Percentiles rank a stretch among this genome's conserved stretches.
phyloP scores from a whole-genome alignment of 2,113 vertebrate genomes.

The Oncorhynchus clarkii region DNA sequence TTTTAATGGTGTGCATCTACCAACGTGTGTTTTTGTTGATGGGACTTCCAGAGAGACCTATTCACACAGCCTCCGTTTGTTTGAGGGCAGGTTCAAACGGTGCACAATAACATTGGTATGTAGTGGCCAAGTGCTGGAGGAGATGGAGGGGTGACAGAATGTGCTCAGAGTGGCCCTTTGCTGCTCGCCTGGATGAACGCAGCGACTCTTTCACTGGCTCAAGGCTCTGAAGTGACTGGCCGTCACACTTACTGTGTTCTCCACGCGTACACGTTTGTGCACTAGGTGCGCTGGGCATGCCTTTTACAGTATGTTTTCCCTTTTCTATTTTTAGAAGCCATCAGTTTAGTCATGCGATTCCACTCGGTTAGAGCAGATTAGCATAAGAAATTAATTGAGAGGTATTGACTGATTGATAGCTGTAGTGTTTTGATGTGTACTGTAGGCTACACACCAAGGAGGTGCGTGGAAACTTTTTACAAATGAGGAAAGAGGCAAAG shows the following conservation, averaged over 20 bases:
- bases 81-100: constrained; percentile 54
- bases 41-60: constrained; percentile 43
- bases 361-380: neutral
- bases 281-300: too few relatives aligned
- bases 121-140: constrained; percentile 41
- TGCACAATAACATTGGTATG: constrained; percentile 46
- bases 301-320: neutral
- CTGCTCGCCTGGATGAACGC: neutral
- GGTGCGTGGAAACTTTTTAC: too few relatives aligned
- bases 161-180: constrained; percentile 1
- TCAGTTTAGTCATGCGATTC: neutral
- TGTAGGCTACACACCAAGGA: too few relatives aligned
- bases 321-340: neutral
- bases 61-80: constrained; percentile 41
- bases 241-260: neutral
- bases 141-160: constrained; percentile 42
- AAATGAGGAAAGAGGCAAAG: too few relatives aligned
- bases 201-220: neutral
- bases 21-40: constrained; percentile 14
- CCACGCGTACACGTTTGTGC: neutral
- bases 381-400: neutral
- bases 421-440: neutral
- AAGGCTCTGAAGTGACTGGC: neutral
- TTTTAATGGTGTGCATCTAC: too few relatives aligned
- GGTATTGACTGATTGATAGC: neutral